Base-by-base conservation (phyloP, 2,797 vertebrate genomes). In the Meriones psammophilus region DNA sequence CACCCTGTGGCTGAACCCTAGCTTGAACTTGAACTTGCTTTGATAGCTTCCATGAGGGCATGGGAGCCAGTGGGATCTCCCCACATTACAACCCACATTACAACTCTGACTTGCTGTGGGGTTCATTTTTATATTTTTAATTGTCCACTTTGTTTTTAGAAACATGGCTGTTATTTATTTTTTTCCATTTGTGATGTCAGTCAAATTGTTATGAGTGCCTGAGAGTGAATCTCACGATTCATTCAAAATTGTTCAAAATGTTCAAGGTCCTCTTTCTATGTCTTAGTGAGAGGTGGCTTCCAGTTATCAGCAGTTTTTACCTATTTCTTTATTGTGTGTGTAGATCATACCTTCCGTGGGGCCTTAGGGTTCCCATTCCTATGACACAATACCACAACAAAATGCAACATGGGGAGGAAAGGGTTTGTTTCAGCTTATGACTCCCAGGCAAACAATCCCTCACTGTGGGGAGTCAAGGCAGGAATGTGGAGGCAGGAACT, bases 101-200 rank as follows among this genome's bases (percentile, higher is more conserved):
- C 3, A 92, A 28, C 58, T 6, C 94, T 91, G 97, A 92, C 91
- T 96, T 89, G 85, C 88, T 81, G 93, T 74, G 95, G 96, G 93
- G 71, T 69, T 69, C 33, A 74, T 93, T 95, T 92, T 92, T 62
- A 94, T 76, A 85, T 95, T 98, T 98, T 97, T 96, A 96, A 97
- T 97, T 94, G 68, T 88, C 92, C 69, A 97, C 95, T 98, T 98
- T 97, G 81, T 96, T 77, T 97, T 98, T 96, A 95, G 28, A 10
- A 14, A 22, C 3, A 17, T 20, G n/a, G 26, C 17, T 56, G 24
- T 30, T 26, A 26, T 58, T 54, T 18, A 42, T 54, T 18, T 13
- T 33, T 5, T 4, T 6, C 39, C 60, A 46, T 18, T 36, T 76
- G 20, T 17, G 50, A 8, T 26, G 26, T 39, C 18, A 79, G 42